Evolutionary conservation across 2,113 vertebrate species (phyloP).

Genomic region (Chaetodon trifascialis): DNA sequence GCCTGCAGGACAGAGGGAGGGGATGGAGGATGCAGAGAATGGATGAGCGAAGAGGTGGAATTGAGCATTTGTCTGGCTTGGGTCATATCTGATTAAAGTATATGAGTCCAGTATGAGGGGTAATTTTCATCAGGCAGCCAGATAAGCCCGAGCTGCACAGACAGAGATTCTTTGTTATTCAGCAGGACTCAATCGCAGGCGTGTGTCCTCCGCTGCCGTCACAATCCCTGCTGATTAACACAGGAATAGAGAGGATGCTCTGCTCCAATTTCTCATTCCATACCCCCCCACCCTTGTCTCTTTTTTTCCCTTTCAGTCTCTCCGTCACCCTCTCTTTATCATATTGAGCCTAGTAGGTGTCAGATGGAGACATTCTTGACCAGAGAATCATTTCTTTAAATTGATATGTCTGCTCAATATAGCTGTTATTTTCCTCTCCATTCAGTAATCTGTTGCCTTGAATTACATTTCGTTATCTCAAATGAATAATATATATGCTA

Average conservation of each 20-base stretch:
- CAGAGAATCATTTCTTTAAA: neutral
- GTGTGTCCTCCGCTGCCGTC: conserved; percentile 42
- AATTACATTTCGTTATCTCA: neutral
- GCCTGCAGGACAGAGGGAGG: conserved; percentile 26
- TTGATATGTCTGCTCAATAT: neutral
- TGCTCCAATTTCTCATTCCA: conserved; percentile 14
- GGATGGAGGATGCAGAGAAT: conserved; percentile 11
- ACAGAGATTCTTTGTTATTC: conserved; percentile 53
- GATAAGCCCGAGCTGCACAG: conserved; percentile 55
- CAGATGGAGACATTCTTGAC: neutral
- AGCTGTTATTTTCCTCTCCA: neutral
- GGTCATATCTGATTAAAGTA: conserved; percentile 77
- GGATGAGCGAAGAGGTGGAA: conserved; percentile 47
- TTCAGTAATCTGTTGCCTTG: neutral
- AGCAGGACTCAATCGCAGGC: conserved; percentile 44
- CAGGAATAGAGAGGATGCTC: conserved; percentile 26
- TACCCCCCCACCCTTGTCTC: neutral
- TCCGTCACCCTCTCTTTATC: neutral
- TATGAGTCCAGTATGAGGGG: conserved; percentile 58
- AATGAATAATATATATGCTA: neutral
- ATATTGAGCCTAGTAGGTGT: neutral
- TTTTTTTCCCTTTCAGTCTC: neutral
- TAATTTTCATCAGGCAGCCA: conserved; percentile 73
- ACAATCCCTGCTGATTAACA: conserved; percentile 62
- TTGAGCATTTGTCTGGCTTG: conserved; percentile 59